These are phyloP conservation scores for Pionites leucogaster DNA, from an alignment of 2,113 vertebrate genomes.

Conservation along the genomic window DNA sequence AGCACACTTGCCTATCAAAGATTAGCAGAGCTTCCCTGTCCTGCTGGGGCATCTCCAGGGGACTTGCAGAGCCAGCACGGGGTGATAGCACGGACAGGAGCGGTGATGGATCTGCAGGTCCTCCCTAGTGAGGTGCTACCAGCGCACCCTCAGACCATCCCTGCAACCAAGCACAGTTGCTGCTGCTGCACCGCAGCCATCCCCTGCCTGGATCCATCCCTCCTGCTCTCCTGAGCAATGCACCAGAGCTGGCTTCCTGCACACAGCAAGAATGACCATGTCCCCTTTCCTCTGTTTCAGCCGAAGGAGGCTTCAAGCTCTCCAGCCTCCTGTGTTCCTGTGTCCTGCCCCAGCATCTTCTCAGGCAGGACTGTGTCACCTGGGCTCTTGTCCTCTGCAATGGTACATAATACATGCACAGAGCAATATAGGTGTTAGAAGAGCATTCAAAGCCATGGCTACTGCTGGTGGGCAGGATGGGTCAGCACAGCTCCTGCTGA, in stretches of 20 bases:
- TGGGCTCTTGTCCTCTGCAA: background rate
- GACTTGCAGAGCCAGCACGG: background rate
- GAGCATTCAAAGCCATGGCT: background rate
- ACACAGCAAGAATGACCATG: background rate
- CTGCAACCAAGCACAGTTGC: background rate
- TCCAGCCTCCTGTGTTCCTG: background rate
- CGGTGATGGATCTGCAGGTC: background rate
- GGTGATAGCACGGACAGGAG: background rate
- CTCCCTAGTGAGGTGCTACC: background rate
- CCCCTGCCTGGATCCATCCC: background rate
- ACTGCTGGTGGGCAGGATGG: background rate
- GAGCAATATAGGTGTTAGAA: background rate
- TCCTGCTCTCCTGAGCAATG: background rate
- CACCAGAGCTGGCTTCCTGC: background rate
- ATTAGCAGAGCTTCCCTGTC: background rate
- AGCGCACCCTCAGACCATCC: background rate
- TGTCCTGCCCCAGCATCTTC: background rate
- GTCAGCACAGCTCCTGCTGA: background rate
- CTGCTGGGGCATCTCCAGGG: background rate
- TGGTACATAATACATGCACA: background rate
- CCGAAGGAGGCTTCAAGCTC: background rate
- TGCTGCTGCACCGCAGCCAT: background rate
- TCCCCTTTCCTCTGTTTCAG: background rate
- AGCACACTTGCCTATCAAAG: background rate
- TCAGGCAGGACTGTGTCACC: background rate